These are phyloP conservation scores for Rambutsinella grinnellia DNA, from an alignment of 2,888 invertebrate species.

Conservation along the genomic window DNA sequence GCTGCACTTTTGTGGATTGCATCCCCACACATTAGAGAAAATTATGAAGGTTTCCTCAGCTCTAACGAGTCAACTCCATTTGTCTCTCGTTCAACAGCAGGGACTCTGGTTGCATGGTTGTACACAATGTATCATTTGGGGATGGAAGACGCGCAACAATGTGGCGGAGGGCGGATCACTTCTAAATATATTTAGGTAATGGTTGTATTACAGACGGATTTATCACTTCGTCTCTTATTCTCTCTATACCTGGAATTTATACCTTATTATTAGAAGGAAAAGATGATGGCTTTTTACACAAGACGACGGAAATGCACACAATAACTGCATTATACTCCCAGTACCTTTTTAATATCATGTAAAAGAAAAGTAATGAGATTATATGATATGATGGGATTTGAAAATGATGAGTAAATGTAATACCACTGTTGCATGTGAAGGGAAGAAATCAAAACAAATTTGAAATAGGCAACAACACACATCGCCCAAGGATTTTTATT, in stretches of 20 bases:
- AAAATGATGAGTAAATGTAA: no score
- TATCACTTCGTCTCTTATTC: conserved; percentile 43
- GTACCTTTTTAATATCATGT: not conserved
- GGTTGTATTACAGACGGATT: conserved; percentile 54
- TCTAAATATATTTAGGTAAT: no score
- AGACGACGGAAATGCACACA: not conserved
- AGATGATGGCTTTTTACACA: no score
- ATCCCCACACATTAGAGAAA: no score
- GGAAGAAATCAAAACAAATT: conserved; percentile 52
- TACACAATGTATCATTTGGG: conserved; percentile 56
- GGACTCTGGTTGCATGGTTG: conserved; percentile 47
- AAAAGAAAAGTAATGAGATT: not conserved
- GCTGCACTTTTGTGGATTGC: no score
- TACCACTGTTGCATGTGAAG: no score
- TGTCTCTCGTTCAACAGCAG: conserved; percentile 57
- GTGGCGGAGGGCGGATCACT: conserved; percentile 54
- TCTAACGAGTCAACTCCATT: conserved; percentile 59
- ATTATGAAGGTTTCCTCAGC: conserved; percentile 44
- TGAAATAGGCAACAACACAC: conserved; percentile 29
- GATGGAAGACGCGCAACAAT: conserved; percentile 44
- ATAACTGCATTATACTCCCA: not conserved
- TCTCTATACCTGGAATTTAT: conserved; percentile 18
- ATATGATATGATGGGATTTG: not conserved
- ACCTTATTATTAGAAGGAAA: no score
- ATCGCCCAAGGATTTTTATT: conserved; percentile 46